These are phyloP conservation scores for Cottus gobio DNA, from an alignment of 2,113 vertebrate species.

Conservation along the genomic window DNA sequence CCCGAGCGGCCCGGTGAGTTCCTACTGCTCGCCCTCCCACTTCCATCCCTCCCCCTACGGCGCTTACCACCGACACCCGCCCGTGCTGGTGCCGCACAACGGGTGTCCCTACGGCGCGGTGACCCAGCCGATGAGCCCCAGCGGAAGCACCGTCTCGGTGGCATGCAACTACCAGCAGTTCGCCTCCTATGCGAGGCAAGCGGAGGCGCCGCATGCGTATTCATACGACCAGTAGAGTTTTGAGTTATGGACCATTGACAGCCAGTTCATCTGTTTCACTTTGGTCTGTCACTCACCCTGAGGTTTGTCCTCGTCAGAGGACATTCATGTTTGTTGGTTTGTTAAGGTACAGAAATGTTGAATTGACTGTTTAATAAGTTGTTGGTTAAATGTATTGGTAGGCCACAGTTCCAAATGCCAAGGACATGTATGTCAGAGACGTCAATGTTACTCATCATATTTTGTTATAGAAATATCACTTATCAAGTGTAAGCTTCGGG, in stretches of 20 bases:
- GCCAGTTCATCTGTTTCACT: slow-evolving; percentile 23
- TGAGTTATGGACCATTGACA: background rate
- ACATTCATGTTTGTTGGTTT: background rate
- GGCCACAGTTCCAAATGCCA: background rate
- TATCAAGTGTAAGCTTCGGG: background rate
- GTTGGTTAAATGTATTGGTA: background rate
- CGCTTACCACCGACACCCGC: slow-evolving; percentile 63
- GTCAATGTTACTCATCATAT: background rate
- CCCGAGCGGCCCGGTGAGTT: slow-evolving; percentile 58
- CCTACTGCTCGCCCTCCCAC: slow-evolving; percentile 55
- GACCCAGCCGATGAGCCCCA: slow-evolving; percentile 73
- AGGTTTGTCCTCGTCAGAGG: no score
- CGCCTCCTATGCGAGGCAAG: slow-evolving; percentile 44
- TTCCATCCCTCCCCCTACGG: slow-evolving; percentile 70
- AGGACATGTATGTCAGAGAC: background rate
- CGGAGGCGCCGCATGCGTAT: slow-evolving; percentile 56
- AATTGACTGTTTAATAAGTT: background rate
- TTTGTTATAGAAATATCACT: background rate
- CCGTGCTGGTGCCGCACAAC: slow-evolving; percentile 72
- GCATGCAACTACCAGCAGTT: slow-evolving; percentile 65
- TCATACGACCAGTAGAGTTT: slow-evolving; percentile 49
- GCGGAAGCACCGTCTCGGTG: slow-evolving; percentile 61
- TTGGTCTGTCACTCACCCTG: slow-evolving; percentile 2
- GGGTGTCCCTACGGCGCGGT: slow-evolving; percentile 66
- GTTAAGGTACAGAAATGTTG: background rate